Base-by-base conservation (phyloP, 2,797 vertebrate species). In the Pangasius sanitwongsei region DNA sequence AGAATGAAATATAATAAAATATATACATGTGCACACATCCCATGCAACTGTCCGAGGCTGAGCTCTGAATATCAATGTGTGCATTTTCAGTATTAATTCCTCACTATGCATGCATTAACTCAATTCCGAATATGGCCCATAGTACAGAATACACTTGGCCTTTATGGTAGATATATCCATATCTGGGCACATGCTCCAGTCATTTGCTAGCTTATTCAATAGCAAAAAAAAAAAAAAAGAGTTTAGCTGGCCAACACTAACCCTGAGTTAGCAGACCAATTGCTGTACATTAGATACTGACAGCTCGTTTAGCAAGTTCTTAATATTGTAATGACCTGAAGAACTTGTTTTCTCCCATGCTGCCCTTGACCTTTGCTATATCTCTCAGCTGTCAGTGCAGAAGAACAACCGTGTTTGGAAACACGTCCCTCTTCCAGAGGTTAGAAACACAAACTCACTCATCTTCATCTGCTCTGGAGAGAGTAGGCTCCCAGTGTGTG, bases 381-480 rank as follows among this genome's bases (percentile, higher is more conserved):
- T 87, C 85, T 25, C 80, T 83, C 65, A 48, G 84, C 83, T 88
- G 41, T 86, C 86, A 61, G 41, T 34, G 34, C 67, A 67, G 72
- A 74, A 61, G 13, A 87, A 69, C 53, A 16, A 65, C 34, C 28
- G 72, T 74, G 69, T 57, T 90, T 86, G 65, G 41, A 55, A 82
- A 81, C 86, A 89, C 44, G 25, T 50, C 70, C 57, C 86, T 78
- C 74, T 50, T 88, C 59, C 53, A 87, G 86, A 67, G n/a, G 31
- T 61, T 77, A 86, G 55, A 74, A 85, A 90, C 59, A 83, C 80
- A 91, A 92, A 89, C 72, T 23, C 12, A 80, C 87, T 88, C 69
- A 57, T 89, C 87, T 87, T 69, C 72, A 91, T 91, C 59, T 93
- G 92, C 74, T 84, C 81, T 74, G 81, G 82, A 88, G 92, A 88